Conservation (phyloP, 1,140 invertebrate species). For the Drosophila sucinea region DNA sequence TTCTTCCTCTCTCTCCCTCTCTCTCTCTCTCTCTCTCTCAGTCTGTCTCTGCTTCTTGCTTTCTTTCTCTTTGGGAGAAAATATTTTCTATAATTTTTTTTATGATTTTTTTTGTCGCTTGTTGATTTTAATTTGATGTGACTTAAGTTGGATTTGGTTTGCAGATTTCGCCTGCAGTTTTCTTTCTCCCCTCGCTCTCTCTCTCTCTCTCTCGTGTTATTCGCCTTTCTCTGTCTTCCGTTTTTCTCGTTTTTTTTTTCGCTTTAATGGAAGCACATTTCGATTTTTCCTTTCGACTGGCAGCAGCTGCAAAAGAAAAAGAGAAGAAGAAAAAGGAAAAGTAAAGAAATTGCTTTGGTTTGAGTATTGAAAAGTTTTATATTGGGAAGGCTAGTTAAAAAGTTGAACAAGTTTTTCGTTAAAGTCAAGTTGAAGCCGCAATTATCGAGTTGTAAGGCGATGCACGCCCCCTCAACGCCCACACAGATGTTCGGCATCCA, state of each 20-base stretch:
- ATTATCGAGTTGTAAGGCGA: conserved; percentile 77
- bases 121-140: conserved; percentile 82
- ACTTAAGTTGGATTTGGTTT: conserved; percentile 81
- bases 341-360: conserved; percentile 49
- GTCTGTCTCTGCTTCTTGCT: neutral
- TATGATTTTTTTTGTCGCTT: conserved; percentile 52
- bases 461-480: conserved; percentile 38
- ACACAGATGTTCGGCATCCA: conserved; percentile 54
- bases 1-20: conserved; percentile 46
- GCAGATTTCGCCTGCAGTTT: conserved; percentile 69
- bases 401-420: conserved; percentile 69
- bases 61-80: conserved; percentile 24
- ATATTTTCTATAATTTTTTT: conserved; percentile 54
- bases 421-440: conserved; percentile 78
- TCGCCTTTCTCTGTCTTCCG: conserved; percentile 23
- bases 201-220: conserved; percentile 16
- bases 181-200: conserved; percentile 9
- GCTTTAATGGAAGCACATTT: conserved; percentile 64
- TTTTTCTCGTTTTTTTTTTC: conserved; percentile 4
- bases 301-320: conserved; percentile 56
- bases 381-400: conserved; percentile 72
- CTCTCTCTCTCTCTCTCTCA: conserved; percentile 10
- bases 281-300: conserved; percentile 43
- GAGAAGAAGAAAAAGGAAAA: conserved; percentile 18
- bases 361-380: conserved; percentile 73